phyloP scores from a whole-genome alignment of 2,113 vertebrate genomes.

The Ariopsis seemanni region DNA sequence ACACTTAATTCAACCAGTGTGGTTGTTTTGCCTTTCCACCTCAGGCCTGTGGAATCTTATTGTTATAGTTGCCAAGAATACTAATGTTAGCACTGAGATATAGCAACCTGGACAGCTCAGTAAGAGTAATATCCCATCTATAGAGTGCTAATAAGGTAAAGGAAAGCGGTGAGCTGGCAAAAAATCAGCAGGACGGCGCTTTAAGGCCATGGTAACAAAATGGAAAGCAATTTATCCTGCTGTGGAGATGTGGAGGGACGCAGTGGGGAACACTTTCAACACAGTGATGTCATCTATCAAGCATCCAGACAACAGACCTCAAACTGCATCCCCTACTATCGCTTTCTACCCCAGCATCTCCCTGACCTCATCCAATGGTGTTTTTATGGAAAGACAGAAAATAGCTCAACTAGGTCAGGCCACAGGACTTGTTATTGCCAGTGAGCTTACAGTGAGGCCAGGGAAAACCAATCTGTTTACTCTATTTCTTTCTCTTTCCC shows the following conservation, averaged over 20 bases:
- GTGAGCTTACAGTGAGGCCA: constrained; percentile 43
- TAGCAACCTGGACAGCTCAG: constrained; percentile 7
- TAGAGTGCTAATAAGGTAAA: constrained; percentile 47
- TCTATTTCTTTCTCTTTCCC: constrained; percentile 5
- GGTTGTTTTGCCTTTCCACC: constrained; percentile 19
- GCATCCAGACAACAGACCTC: constrained; percentile 55
- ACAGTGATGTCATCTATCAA: constrained; percentile 53
- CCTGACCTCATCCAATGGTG: constrained; percentile 50
- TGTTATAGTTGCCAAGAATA: constrained; percentile 25
- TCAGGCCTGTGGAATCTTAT: neutral
- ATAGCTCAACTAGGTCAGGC: constrained; percentile 50
- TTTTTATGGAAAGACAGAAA: constrained; percentile 53
- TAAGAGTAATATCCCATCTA: constrained; percentile 43
- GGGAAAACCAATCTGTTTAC: constrained; percentile 39
- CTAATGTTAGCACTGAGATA: constrained; percentile 24
- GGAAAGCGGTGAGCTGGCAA: constrained; percentile 24
- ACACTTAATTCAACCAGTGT: constrained; percentile 29
- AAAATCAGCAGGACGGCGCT: constrained; percentile 47
- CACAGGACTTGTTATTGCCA: constrained; percentile 48
- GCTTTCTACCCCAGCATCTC: constrained; percentile 38
- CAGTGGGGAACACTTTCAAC: constrained; percentile 47
- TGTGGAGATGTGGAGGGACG: constrained; percentile 38
- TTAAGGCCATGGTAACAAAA: constrained; percentile 47
- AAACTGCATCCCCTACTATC: constrained; percentile 51
- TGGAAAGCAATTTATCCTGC: constrained; percentile 45